A percentile compares a stretch with the other conserved stretches of the same genome.
Evolutionary conservation across 2,888 invertebrate genomes (phyloP).

Genomic region (Leptopterna dolabrata): DNA sequence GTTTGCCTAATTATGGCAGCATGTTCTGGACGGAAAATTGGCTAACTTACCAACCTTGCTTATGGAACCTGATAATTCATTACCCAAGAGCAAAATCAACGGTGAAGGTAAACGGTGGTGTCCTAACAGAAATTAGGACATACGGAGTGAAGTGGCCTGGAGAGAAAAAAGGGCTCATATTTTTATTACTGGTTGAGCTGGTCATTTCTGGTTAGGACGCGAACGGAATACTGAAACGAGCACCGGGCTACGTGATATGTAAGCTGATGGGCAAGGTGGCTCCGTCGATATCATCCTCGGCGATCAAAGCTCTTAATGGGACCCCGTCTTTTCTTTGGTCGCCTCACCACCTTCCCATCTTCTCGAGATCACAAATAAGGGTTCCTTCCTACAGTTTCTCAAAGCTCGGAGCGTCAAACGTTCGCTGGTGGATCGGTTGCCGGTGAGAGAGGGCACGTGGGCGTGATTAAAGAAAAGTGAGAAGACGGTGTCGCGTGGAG

Average conservation of each 20-base stretch:
- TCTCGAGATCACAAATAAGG: conserved; percentile 18
- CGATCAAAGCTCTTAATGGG: conserved; percentile 51
- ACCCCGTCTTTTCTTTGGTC: conserved; percentile 1
- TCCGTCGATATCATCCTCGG: conserved; percentile 29
- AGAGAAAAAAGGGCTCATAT: conserved; percentile 27
- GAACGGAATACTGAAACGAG: conserved; percentile 28
- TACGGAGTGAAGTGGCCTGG: background rate
- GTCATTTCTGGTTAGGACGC: conserved; percentile 34
- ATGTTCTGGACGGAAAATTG: too few species aligned
- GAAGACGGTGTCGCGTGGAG: too few species aligned
- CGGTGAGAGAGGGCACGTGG: background rate
- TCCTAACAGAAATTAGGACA: conserved; percentile 6
- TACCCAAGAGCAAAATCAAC: background rate
- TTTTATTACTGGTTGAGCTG: conserved; percentile 50
- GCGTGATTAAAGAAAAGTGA: background rate
- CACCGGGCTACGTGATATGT: conserved; percentile 36
- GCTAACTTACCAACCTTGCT: too few species aligned
- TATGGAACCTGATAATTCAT: background rate
- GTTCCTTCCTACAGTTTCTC: background rate
- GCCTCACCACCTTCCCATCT: background rate
- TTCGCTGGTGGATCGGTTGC: background rate
- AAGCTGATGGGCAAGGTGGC: conserved; percentile 19
- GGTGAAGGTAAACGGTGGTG: background rate
- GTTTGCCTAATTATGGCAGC: too few species aligned
- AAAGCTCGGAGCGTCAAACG: background rate